phyloP scores from a whole-genome alignment of 92 coral and sea anemone species.

The Zoanthus gigantus region DNA sequence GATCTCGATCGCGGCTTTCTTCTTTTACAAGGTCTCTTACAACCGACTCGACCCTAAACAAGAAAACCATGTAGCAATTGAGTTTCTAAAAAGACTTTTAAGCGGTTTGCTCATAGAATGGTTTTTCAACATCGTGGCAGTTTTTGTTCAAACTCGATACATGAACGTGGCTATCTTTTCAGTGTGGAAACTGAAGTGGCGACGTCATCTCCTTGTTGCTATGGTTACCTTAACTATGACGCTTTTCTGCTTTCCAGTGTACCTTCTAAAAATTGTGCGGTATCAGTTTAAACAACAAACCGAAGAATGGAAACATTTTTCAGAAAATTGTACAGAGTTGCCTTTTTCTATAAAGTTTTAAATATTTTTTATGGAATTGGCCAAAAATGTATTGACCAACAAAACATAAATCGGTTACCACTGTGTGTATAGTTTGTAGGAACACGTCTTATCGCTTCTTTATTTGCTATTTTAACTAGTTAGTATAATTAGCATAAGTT shows the following conservation, averaged over 20 bases:
- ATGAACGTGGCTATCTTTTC: conserved; percentile 9
- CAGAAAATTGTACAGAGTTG: not conserved
- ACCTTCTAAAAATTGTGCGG: conserved; percentile 1
- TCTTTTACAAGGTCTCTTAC: not conserved
- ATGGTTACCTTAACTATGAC: not conserved
- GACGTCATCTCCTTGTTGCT: conserved; percentile 24
- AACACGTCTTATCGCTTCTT: too few relatives aligned
- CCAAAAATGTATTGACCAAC: too few relatives aligned
- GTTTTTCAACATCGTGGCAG: conserved; percentile 18
- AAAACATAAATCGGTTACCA: too few relatives aligned
- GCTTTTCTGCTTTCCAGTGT: conserved; percentile 12
- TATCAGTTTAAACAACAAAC: not conserved
- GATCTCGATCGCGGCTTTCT: not conserved
- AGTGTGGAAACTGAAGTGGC: conserved; percentile 38
- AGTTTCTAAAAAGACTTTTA: conserved; percentile 3
- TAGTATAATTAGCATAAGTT: too few relatives aligned
- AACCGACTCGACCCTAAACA: not conserved
- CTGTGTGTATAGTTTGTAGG: too few relatives aligned
- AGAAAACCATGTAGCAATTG: not conserved
- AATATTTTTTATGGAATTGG: too few relatives aligned
- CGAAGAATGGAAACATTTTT: not conserved
- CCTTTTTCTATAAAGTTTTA: not conserved
- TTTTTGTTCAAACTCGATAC: conserved; percentile 17
- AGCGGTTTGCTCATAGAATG: conserved; percentile 27
- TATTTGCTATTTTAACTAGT: too few relatives aligned